Base-by-base conservation (phyloP, 2,888 invertebrate species). In the Ashinkailepas kermadecensis region DNA sequence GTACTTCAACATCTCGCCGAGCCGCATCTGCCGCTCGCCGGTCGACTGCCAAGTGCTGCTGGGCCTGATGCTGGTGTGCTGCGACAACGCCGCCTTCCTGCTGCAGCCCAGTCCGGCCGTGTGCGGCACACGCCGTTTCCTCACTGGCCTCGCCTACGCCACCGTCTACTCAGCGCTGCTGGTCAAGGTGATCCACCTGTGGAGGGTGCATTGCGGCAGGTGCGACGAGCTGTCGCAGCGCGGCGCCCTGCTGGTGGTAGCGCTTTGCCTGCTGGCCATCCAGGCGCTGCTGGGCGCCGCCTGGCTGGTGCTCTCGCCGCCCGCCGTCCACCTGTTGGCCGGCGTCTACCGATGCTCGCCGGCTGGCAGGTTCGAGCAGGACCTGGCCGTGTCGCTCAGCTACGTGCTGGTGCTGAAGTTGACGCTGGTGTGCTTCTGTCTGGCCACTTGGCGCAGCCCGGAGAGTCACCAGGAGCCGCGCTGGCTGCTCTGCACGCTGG, bases 71-170 rank as follows among this genome's bases (percentile, higher is more conserved):
- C 83, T 88, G 21, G 84, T 88, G 82, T 89, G 87, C 83, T 86
- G 86, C 6, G 85, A 88, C 67, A 88, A 88, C 83, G 87, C 88
- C 83, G 87, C 88, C 21, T 88, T 88, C 85, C 85, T 89, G 57
- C 85, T 87, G 12, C 87, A 87, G 81, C 87, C 88, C 10, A 86
- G 86, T 0, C 85, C 85, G 15, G 86, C 86, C 18, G 86, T 88
- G 1, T 89, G 89, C 83, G 87, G 87, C 12, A 85, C 88, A 15
- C 86, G 89, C n/a, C 85, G 88, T 80, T 88, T 89, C 84, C 85
- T 87, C 59, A 87, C 88, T 25, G 88, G 88, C 12, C 84, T 89
- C 21, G 86, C 87, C 15, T 89, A 89, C 83, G 86, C 88, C 18
- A 85, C 88, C 64, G 86, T 87, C 58, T 88, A 88, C 82, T 85